Conservation (phyloP, 2,797 vertebrate species). For the Moxostoma hubbsi region DNA sequence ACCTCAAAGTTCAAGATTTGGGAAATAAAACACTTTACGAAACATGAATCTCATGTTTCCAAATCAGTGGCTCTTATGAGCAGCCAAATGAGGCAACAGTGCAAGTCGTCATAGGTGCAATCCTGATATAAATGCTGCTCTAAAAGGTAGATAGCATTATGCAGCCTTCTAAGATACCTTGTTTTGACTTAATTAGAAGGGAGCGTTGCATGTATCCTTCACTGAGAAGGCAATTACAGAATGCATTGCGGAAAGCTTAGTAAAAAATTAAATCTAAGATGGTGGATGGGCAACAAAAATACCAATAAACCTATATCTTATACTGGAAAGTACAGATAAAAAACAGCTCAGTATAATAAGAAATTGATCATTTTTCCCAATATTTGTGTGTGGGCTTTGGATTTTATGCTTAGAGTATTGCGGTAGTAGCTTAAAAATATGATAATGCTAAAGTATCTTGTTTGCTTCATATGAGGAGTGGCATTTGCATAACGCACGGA, state of each 20-base stretch:
- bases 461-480: too few species aligned
- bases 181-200: background rate
- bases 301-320: background rate
- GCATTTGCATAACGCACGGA: too few species aligned
- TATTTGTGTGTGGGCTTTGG: too few species aligned
- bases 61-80: background rate
- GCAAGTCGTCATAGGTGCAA: background rate
- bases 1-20: background rate
- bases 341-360: too few species aligned
- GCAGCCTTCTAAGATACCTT: background rate
- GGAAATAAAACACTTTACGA: background rate
- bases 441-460: too few species aligned
- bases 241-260: background rate
- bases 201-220: background rate
- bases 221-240: background rate
- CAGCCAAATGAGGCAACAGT: background rate
- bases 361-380: too few species aligned
- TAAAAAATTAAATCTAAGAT: background rate
- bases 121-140: background rate
- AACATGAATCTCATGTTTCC: background rate
- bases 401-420: too few species aligned
- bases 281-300: background rate
- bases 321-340: too few species aligned
- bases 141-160: background rate
- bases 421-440: too few species aligned